Evolutionary conservation across 2,113 vertebrate genomes (phyloP), one percentile per base, ranked within the genome.

Genomic region (Cyphomyrus discorhynchus): DNA sequence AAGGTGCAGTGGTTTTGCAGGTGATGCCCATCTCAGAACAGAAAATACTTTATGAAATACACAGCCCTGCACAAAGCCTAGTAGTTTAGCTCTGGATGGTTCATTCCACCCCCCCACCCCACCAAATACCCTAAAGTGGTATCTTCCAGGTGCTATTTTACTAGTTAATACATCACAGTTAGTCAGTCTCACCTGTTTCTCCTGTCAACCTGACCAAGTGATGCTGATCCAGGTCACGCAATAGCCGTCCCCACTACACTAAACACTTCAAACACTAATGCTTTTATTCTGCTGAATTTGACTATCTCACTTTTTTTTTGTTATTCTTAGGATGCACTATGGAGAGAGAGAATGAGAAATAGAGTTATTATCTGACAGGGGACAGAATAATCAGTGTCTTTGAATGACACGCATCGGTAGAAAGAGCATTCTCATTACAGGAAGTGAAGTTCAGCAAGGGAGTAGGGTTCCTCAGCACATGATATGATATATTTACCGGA

Each of bases 121-220:
- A 3, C 74, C 70, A 77, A 13, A 39, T 92, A 91, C 94, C 89
- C 50, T 13, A 13, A 89, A 91, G 87, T 89, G 85, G 92, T 91
- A 90, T 93, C 92, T 89, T 42, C 87, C 87, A 91, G 90, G 91
- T 93, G 89, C 91, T 89, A 87, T 31, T 88, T 92, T 90, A 91
- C 92, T 89, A 88, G 91, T 66, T 77, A 89, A 35, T 52, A 52
- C 39, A 82, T 90, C 90, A 15, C 35, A 39, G 90, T 89, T 88
- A 80, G 91, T 90, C 90, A 92, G 91, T 90, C 92, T 90, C 93
- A 95, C 93, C 94, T 94, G 93, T 90, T 90, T 94, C 94, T 94
- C 91, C 94, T 93, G 92, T 66, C 91, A 89, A 35, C 56, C 66
- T 88, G 91, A 93, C 92, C 92, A 88, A 88, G 86, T 62, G 39